Base-by-base conservation (phyloP, 2,888 invertebrate genomes). In the Anthoptus insignis region DNA sequence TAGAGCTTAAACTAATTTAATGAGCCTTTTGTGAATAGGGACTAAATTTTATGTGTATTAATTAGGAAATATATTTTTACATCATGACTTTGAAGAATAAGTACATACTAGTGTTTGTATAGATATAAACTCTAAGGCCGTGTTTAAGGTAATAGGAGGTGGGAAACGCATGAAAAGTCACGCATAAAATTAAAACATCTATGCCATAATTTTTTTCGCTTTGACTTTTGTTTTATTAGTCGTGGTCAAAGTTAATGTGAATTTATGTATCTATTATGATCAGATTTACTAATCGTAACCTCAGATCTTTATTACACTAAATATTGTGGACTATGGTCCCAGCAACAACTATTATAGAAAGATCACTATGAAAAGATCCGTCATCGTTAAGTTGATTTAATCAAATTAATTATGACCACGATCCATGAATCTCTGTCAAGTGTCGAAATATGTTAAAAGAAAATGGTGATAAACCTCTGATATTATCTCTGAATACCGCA, bases 1-100 rank as follows among this genome's bases (percentile, higher is more conserved):
- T 37, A 53, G 57, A 56, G 53, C 47, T 68, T 54, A 53, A 49
- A 32, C 16, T 39, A 29, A 24, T 45, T 60, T 61, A 67, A 27
- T 9, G 27, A 45, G 21, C 68, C 64, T 71, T 72, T 71, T 71
- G 67, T 74, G 70, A 71, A 71, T 72, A 71, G 53, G 45, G 32
- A 53, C 16, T 50, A 68, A 58, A 66, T 70, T 70, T 68, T 73
- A 70, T 68, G 59, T 54, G 69, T 69, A 71, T 69, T 70, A 71
- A 75, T 71, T 67, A 66, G 64, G 66, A 69, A 65, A 69, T 70
- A 72, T 75, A 73, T 74, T 78, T 76, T 75, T 80, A 77, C 74
- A 76, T 74, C 69, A 71, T 73, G 73, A 73, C 72, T 69, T 66
- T 65, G 64, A 58, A 64, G n/a, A 24, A 64, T 67, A 64, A 64